Evolutionary conservation across 2,113 vertebrate species (phyloP).

Genomic region (Calyptomena viridis): DNA sequence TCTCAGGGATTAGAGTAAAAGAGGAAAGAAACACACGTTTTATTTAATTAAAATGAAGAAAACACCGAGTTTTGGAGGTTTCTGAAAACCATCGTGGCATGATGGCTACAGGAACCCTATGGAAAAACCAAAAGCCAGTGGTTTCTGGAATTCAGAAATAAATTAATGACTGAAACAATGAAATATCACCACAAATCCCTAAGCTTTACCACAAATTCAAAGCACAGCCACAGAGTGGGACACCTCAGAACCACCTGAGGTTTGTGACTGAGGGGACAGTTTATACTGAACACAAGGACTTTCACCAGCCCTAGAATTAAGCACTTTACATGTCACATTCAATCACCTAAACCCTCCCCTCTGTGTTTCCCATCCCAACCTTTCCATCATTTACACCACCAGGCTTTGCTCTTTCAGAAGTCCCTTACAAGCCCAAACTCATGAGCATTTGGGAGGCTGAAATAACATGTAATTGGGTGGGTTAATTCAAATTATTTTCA

Average conservation of each 20-base stretch:
- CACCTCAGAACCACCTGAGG: background rate
- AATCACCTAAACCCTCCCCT: background rate
- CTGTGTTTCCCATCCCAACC: background rate
- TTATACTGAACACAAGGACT: background rate
- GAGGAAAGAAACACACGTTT: background rate
- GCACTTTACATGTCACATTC: background rate
- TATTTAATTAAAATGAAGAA: background rate
- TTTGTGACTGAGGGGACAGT: background rate
- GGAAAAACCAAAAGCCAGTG: background rate
- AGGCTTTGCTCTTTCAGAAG: background rate
- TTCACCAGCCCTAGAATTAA: background rate
- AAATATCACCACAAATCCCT: background rate
- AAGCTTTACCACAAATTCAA: background rate
- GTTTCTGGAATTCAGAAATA: background rate
- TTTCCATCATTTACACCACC: background rate
- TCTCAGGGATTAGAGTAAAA: background rate
- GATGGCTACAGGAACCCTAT: background rate
- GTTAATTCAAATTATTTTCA: slow-evolving; percentile 33
- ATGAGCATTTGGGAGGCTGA: background rate
- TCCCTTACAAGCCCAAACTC: background rate
- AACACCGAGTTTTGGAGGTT: background rate
- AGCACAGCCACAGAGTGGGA: background rate
- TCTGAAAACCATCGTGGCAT: background rate
- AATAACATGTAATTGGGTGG: background rate
- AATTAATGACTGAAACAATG: background rate